Conservation (phyloP, 2,888 invertebrate genomes). For the Diogma glabrata region DNA sequence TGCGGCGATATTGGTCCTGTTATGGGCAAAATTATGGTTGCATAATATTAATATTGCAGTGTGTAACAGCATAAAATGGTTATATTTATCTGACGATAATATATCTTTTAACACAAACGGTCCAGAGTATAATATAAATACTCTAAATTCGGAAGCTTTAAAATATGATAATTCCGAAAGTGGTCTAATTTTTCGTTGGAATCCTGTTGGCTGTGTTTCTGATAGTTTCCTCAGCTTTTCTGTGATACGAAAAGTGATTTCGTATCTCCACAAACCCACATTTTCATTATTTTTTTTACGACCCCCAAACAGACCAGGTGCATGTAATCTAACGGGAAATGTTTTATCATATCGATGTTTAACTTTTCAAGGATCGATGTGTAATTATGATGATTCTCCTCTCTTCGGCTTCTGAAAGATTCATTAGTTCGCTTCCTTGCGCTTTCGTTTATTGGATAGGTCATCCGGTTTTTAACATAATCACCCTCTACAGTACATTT, state of each 20-base stretch:
- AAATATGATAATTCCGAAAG: constrained; percentile 18
- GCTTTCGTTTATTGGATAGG: constrained; percentile 11
- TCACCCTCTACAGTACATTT: constrained; percentile 16
- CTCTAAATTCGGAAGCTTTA: too few relatives aligned
- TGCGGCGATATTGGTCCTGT: not conserved
- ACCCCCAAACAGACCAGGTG: constrained; percentile 19
- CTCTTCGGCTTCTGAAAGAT: too few relatives aligned
- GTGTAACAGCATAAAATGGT: constrained; percentile 19
- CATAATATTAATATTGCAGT: constrained; percentile 20
- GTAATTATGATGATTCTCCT: constrained; percentile 19
- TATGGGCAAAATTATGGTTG: constrained; percentile 11
- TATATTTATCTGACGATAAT: too few relatives aligned
- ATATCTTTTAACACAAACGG: constrained; percentile 19
- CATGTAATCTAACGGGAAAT: constrained; percentile 8
- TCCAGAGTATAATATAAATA: constrained; percentile 23
- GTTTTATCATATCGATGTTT: too few relatives aligned
- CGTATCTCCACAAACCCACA: constrained; percentile 18
- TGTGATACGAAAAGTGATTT: not conserved
- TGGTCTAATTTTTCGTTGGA: constrained; percentile 19
- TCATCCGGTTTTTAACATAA: constrained; percentile 15
- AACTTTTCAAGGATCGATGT: constrained; percentile 16
- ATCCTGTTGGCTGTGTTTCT: constrained; percentile 18
- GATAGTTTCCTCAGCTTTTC: constrained; percentile 6
- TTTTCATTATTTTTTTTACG: constrained; percentile 19
- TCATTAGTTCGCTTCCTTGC: too few relatives aligned